These are phyloP conservation scores for Clinocottus analis DNA, from an alignment of 2,113 vertebrate species.

Conservation along the genomic window DNA sequence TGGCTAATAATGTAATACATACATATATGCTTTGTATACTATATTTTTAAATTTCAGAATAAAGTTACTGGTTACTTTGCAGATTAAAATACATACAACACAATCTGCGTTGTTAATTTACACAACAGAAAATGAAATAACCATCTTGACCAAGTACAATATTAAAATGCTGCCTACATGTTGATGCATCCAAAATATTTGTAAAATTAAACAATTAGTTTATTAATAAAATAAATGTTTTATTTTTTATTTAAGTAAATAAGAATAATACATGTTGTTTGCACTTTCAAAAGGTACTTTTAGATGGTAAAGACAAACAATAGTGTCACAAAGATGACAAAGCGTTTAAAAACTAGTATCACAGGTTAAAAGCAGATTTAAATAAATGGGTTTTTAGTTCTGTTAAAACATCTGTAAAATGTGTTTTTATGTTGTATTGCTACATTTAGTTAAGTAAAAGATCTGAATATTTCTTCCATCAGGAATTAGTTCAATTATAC, in stretches of 20 bases:
- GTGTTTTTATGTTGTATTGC: not conserved
- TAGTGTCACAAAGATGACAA: too few relatives aligned
- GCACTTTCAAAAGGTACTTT: too few relatives aligned
- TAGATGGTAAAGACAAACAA: too few relatives aligned
- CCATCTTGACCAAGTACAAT: not conserved
- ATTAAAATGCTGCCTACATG: not conserved
- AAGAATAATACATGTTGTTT: too few relatives aligned
- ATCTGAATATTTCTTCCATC: not conserved
- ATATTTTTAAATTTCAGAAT: not conserved
- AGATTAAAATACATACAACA: not conserved
- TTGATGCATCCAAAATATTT: not conserved
- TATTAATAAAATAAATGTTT: too few relatives aligned
- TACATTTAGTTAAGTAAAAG: not conserved
- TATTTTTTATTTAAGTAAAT: too few relatives aligned
- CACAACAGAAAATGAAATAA: not conserved
- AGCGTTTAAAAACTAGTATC: too few relatives aligned
- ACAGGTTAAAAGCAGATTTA: too few relatives aligned
- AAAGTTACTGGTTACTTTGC: not conserved
- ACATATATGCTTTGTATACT: not conserved
- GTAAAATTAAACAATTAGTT: too few relatives aligned
- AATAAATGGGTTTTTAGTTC: too few relatives aligned
- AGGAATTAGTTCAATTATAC: not conserved
- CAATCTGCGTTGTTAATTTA: not conserved
- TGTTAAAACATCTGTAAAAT: too few relatives aligned
- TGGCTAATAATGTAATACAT: not conserved